Percentiles rank a stretch among this genome's conserved stretches.
These are phyloP conservation scores for Agonopterix alstromeriana DNA, from an alignment of 2,888 invertebrate species.

Conservation along the genomic window DNA sequence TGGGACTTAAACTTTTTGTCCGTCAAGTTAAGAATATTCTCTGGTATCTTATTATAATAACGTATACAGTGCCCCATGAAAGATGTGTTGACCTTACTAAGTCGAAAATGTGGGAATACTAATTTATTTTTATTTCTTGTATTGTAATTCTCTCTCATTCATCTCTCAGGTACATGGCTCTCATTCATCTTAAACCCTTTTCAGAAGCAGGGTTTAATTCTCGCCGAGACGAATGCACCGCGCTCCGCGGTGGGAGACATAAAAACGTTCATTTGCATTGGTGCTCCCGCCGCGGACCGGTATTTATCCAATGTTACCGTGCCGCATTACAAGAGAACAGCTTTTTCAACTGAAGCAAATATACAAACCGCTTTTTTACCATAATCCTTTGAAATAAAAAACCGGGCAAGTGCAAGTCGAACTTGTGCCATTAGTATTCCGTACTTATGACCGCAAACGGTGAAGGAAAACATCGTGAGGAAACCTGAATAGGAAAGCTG, in stretches of 20 bases:
- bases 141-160: no score
- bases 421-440: no score
- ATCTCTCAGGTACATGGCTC: constrained; percentile 39
- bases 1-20: no score
- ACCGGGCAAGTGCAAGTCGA: constrained; percentile 11
- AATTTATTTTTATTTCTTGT: no score
- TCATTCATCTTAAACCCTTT: constrained; percentile 72
- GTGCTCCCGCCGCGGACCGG: constrained; percentile 42
- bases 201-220: constrained; percentile 59
- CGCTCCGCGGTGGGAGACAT: constrained; percentile 36
- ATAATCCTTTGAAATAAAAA: constrained; percentile 37
- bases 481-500: no score
- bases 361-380: constrained; percentile 38
- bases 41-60: no score
- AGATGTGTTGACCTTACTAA: no score
- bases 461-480: no score
- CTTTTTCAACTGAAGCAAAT: constrained; percentile 45
- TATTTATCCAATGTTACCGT: constrained; percentile 63
- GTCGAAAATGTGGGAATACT: no score
- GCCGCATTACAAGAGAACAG: constrained; percentile 57
- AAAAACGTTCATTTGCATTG: constrained; percentile 69
- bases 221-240: constrained; percentile 50
- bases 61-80: no score
- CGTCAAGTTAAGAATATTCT: no score
- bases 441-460: no score